A percentile compares a stretch with the other conserved stretches of the same genome.
Conservation (phyloP, 2,113 vertebrate genomes). For the Salvelinus fontinalis region DNA sequence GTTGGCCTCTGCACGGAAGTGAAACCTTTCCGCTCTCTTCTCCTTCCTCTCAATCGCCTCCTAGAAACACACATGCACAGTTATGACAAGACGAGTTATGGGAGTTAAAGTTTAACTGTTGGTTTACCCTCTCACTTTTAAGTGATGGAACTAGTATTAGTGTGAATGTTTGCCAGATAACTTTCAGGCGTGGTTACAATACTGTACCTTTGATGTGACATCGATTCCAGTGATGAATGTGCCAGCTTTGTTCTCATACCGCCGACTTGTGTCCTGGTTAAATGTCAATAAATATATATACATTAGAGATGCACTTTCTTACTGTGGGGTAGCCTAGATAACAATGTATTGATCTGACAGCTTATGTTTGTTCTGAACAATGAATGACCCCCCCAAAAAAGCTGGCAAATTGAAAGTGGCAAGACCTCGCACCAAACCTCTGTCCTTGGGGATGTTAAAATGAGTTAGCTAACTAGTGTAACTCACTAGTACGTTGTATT, state of each 20-base stretch:
- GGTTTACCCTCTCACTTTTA: neutral
- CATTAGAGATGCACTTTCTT: neutral
- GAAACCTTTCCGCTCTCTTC: constrained; percentile 91
- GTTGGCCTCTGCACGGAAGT: constrained; percentile 86
- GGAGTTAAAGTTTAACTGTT: neutral
- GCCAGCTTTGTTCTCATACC: constrained; percentile 96
- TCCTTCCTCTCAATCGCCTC: constrained; percentile 97
- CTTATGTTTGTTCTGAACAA: neutral
- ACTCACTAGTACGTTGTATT: too few relatives aligned
- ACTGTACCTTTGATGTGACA: constrained; percentile 91
- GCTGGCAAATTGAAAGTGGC: too few relatives aligned
- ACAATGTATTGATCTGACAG: neutral
- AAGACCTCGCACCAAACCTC: too few relatives aligned
- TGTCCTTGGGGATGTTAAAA: too few relatives aligned
- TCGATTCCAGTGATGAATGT: constrained; percentile 98
- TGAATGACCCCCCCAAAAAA: neutral
- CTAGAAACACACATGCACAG: constrained; percentile 59
- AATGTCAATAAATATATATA: neutral
- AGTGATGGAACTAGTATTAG: neutral
- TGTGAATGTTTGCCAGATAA: neutral
- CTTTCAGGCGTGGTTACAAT: neutral
- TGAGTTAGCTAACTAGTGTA: too few relatives aligned
- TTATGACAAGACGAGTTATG: neutral
- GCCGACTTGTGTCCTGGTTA: constrained; percentile 87
- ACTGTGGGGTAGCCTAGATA: neutral